Evolutionary conservation across 2,113 vertebrate genomes (phyloP), one percentile per base, ranked within the genome.

Genomic region (Tamias sibiricus): DNA sequence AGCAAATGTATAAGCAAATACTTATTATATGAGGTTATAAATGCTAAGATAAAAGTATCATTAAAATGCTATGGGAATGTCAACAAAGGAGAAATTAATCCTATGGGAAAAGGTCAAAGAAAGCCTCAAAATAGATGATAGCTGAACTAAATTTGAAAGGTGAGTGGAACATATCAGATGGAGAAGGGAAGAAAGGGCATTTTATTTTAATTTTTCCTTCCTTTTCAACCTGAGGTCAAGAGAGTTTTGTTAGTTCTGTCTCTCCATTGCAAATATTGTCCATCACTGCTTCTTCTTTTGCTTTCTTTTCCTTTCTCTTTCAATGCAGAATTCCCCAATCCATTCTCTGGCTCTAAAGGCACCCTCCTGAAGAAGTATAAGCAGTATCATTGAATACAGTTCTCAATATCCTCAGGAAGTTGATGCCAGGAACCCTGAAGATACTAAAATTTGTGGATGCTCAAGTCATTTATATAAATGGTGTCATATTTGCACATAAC

Each of bases 21-120:
- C 77, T 76, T 96, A 85, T 91, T 96, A 96, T 91, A 88, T 0
- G 44, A 91, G 52, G 88, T 92, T 97, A 95, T 97, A 96, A 85
- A 94, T 0, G 8, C 59, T 94, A 96, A 96, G 96, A 95, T 90
- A 93, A 95, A 94, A 96, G 76, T 88, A 94, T 72, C 85, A 77
- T 96, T 96, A 95, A 90, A 95, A 92, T 94, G 88, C 71, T 91
- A 71, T 92, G 35, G 69, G n/a, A 85, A 94, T 97, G 80, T 94
- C 91, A 94, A 94, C 91, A 95, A 89, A 85, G 77, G 52, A 89
- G 32, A 69, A 96, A 94, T 97, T 95, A 95, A 96, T 96, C 74
- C 81, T 74, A 54, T 79, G 94, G 85, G 87, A 28, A 94, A 96
- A 91, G 82, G 86, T 91, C 94, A 93, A 96, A 91, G 91, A 68